Evolutionary conservation across 2,797 vertebrate genomes (phyloP).

Genomic region (Aldrovandia affinis): DNA sequence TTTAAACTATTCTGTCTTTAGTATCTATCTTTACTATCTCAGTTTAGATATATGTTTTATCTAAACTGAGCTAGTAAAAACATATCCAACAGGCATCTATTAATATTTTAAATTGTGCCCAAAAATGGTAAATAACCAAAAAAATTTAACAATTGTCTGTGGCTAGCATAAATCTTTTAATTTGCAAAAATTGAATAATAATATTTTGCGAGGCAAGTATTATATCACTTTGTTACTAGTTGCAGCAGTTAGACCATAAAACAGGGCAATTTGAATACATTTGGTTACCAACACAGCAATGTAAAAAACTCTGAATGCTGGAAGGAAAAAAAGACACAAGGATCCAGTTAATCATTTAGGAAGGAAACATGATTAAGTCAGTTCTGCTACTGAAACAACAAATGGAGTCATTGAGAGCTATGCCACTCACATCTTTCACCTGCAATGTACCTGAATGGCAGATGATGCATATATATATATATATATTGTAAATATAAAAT

Average conservation of each 20-base stretch:
- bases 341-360: constrained; percentile 47
- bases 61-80: neutral
- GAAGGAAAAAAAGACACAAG: neutral
- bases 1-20: no score
- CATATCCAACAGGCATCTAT: no score
- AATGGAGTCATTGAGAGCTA: constrained; percentile 37
- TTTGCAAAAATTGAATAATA: neutral
- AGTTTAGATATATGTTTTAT: neutral
- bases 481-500: neutral
- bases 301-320: neutral
- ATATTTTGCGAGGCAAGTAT: neutral
- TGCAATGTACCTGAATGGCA: neutral
- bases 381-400: constrained; percentile 29
- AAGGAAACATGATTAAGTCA: constrained; percentile 43
- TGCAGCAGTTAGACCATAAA: neutral
- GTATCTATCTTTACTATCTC: no score
- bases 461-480: no score
- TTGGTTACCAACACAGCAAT: neutral
- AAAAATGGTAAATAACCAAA: neutral
- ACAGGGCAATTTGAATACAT: neutral
- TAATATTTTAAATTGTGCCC: no score
- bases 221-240: neutral
- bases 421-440: constrained; percentile 32
- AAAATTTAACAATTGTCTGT: neutral
- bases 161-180: neutral